These are phyloP conservation scores for Parochlus steinenii DNA, from an alignment of 2,888 invertebrate genomes.

Conservation along the genomic window DNA sequence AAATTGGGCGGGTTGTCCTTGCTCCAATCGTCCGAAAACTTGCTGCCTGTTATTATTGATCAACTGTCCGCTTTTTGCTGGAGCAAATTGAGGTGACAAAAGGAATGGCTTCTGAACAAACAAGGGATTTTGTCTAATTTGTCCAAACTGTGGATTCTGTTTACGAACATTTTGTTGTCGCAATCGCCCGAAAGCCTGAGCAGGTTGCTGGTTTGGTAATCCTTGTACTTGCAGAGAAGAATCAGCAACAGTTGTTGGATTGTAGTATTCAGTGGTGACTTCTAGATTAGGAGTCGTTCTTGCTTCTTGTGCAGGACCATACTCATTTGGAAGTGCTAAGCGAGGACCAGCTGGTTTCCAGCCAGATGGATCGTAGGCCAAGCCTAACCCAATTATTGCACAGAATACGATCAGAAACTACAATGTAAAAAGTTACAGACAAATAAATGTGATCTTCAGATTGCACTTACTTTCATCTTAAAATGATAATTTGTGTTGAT, in stretches of 20 bases:
- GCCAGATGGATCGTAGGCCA: constrained; percentile 17
- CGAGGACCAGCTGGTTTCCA: constrained; percentile 27
- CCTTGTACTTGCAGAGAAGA: constrained; percentile 16
- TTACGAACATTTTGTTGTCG: constrained; percentile 1
- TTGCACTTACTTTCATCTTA: too few relatives aligned
- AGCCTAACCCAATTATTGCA: constrained; percentile 1
- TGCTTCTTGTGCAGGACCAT: constrained; percentile 2
- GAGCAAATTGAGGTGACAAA: constrained; percentile 6
- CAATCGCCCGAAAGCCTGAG: constrained; percentile 10
- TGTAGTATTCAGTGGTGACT: neutral
- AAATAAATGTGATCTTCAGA: too few relatives aligned
- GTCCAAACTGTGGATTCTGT: neutral
- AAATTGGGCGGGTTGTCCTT: constrained; percentile 7
- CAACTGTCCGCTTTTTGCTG: constrained; percentile 1
- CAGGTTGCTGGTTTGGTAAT: constrained; percentile 14
- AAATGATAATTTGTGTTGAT: too few relatives aligned
- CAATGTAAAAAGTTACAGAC: too few relatives aligned
- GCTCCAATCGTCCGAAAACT: constrained; percentile 4
- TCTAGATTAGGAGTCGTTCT: neutral
- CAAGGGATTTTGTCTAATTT: constrained; percentile 5
- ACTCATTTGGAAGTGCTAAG: constrained; percentile 22
- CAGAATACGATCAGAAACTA: constrained; percentile 6
- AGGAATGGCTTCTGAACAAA: constrained; percentile 8
- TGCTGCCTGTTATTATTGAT: constrained; percentile 4
- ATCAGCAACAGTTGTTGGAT: constrained; percentile 10